These are phyloP conservation scores for Tetramorium bicarinatum DNA, from an alignment of 2,888 invertebrate species.

Conservation along the genomic window DNA sequence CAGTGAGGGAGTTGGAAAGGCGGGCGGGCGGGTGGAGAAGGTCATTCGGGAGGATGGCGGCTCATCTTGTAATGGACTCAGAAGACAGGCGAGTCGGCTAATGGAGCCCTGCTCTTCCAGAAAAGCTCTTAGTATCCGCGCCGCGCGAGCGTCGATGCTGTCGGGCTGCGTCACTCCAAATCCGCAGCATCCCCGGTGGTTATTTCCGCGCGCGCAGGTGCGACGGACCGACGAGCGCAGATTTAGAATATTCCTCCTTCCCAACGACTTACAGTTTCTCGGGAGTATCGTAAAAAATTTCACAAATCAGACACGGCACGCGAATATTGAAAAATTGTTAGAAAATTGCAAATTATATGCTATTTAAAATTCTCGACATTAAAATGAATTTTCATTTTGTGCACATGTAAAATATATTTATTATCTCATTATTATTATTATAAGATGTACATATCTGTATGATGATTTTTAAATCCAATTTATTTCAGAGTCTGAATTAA, in stretches of 20 bases:
- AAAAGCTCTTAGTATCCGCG: conserved; percentile 85
- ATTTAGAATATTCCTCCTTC: conserved; percentile 29
- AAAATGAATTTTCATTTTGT: background rate
- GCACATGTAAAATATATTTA: background rate
- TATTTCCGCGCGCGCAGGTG: conserved; percentile 57
- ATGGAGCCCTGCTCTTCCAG: conserved; percentile 85
- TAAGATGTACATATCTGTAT: background rate
- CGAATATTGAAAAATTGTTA: background rate
- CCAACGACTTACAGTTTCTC: background rate
- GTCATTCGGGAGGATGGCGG: conserved; percentile 79
- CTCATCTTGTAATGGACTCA: conserved; percentile 87
- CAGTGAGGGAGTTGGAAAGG: conserved; percentile 76
- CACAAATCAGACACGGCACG: background rate
- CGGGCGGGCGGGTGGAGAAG: conserved; percentile 68
- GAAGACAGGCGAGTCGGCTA: conserved; percentile 86
- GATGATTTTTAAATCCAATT: background rate
- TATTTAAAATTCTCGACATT: background rate
- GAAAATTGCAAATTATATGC: background rate
- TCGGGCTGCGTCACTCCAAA: conserved; percentile 80
- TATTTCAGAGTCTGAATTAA: background rate
- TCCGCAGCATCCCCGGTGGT: conserved; percentile 64
- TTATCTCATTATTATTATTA: background rate
- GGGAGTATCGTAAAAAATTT: background rate
- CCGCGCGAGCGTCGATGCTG: conserved; percentile 84
- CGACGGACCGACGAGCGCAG: conserved; percentile 34